These are phyloP conservation scores for Malaclemys terrapin DNA, from an alignment of 2,113 vertebrate species.

Conservation along the genomic window DNA sequence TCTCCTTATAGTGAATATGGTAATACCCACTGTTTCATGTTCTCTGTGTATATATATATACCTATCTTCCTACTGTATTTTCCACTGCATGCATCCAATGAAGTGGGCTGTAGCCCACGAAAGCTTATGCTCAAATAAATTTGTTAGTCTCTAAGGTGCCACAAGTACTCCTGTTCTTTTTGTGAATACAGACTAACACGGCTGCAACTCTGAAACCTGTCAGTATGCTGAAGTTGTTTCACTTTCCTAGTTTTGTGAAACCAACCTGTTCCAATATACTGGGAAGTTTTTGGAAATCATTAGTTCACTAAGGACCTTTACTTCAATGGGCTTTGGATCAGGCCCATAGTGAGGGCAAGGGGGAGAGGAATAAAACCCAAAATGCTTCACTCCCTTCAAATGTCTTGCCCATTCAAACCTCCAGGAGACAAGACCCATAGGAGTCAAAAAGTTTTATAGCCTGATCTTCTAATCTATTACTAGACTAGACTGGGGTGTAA, in stretches of 20 bases:
- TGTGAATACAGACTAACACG: too few relatives aligned
- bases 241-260: neutral
- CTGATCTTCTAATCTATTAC: neutral
- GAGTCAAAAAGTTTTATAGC: neutral
- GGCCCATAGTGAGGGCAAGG: neutral
- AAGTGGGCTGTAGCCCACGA: too few relatives aligned
- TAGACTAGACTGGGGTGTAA: neutral
- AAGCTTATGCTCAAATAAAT: too few relatives aligned
- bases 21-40: too few relatives aligned
- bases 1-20: too few relatives aligned
- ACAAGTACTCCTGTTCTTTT: too few relatives aligned
- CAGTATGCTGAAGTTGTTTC: neutral
- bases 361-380: neutral
- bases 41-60: too few relatives aligned
- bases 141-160: too few relatives aligned
- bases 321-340: neutral
- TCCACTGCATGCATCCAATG: too few relatives aligned
- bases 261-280: neutral
- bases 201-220: too few relatives aligned
- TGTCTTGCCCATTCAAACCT: neutral
- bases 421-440: neutral
- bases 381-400: neutral
- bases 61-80: too few relatives aligned
- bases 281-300: neutral
- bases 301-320: neutral